Conservation (phyloP, 2,888 invertebrate species). For the Acleris literana region DNA sequence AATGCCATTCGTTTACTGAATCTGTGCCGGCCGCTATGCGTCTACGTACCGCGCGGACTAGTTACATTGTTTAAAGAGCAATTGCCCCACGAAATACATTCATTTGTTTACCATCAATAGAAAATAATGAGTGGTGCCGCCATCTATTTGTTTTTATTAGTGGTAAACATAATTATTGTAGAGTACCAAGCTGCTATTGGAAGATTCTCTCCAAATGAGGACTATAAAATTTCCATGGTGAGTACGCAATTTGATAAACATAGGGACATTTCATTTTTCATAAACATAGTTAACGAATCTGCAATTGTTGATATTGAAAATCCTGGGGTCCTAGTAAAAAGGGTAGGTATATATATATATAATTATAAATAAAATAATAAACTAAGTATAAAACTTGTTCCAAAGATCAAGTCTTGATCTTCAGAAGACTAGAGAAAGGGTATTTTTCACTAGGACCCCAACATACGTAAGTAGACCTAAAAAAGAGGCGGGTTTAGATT, state of each 20-base stretch:
- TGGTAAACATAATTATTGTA: slow-evolving; percentile 3
- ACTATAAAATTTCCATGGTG: slow-evolving; percentile 67
- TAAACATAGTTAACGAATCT: no score
- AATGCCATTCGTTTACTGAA: slow-evolving; percentile 11
- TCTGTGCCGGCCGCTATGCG: slow-evolving; percentile 14
- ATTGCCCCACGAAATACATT: not conserved
- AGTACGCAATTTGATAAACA: slow-evolving; percentile 40
- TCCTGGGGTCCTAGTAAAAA: no score
- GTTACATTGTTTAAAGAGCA: not conserved
- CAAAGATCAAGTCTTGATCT: no score
- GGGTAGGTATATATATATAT: no score
- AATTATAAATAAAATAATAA: no score
- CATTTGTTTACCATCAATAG: not conserved
- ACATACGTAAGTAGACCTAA: no score
- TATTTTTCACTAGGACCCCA: no score
- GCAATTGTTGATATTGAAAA: no score
- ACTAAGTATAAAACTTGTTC: no score
- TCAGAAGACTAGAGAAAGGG: no score
- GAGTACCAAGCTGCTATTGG: not conserved
- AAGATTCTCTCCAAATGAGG: slow-evolving; percentile 1
- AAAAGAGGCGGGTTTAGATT: no score
- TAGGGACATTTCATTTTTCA: no score
- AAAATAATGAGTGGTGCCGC: slow-evolving; percentile 17
- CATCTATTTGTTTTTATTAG: slow-evolving; percentile 20
- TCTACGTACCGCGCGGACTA: not conserved